Base-by-base conservation (phyloP, 2,113 vertebrate species). In the Toxotes jaculatrix region DNA sequence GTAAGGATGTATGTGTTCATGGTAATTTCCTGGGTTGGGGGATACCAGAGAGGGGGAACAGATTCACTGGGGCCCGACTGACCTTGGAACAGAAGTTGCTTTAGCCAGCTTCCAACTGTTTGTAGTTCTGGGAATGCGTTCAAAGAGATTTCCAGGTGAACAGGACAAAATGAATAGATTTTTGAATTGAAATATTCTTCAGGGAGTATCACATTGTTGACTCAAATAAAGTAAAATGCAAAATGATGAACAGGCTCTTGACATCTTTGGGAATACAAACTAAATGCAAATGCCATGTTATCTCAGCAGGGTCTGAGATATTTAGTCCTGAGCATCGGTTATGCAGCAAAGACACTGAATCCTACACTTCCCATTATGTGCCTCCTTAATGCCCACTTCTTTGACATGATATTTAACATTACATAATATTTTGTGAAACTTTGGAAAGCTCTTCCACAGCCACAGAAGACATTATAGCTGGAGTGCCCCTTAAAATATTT, bases 61-160 rank as follows among this genome's bases (percentile, higher is more conserved):
- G 56, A 77, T 49, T 73, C 77, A 74, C 68, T 42, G 55, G 67
- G 66, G 63, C 51, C 69, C 16, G 4, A 7, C 45, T 83, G 74
- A 84, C 81, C 85, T 86, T 73, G 34, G 65, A 86, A 76, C 31
- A 70, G 63, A 84, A 66, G 49, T 32, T n/a, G 42, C 55, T 79
- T 86, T 36, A 47, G 67, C 75, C 67, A 78, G 72, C 47, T 71
- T 88, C 53, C 36, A 87, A 76, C 27, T 65, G 49, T 73, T 81
- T 84, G 79, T 83, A 60, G 74, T 55, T 81, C 76, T 84, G 65
- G 80, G 73, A 85, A 60, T 61, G 16, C 27, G 56, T 77, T 89
- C 61, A 85, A 84, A 85, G 56, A 38, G 10, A 36, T 32, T 65
- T 63, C 36, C 13, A 47, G 42, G 19, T 70, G 38, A 73, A 88